Percentiles rank a stretch among this genome's conserved stretches.
phyloP scores from a whole-genome alignment of 1,140 invertebrate genomes.

The Nymphalis io region DNA sequence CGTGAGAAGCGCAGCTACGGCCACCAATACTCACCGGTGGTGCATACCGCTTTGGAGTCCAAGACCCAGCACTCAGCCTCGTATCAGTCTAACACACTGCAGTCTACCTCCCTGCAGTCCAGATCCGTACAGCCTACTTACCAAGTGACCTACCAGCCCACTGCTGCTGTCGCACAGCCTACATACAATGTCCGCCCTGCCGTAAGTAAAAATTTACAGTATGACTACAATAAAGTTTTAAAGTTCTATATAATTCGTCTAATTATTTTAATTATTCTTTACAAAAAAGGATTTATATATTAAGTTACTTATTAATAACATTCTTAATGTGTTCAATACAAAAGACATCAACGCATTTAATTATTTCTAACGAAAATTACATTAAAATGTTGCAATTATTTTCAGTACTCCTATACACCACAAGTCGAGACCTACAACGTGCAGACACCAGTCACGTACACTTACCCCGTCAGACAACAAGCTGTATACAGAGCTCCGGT shows the following conservation, averaged over 20 bases:
- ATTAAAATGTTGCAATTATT: neutral
- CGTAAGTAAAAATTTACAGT: neutral
- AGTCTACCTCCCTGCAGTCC: slow-evolving; percentile 24
- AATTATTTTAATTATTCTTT: too few species aligned
- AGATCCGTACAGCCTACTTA: slow-evolving; percentile 11
- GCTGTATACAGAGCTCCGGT: slow-evolving; percentile 21
- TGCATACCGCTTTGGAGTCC: slow-evolving; percentile 31
- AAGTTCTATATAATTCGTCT: too few species aligned
- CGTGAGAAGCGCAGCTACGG: slow-evolving; percentile 41
- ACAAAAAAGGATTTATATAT: too few species aligned
- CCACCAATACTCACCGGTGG: slow-evolving; percentile 6
- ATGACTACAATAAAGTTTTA: neutral
- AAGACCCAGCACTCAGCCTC: slow-evolving; percentile 37
- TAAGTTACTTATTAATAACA: neutral
- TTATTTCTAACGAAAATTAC: neutral
- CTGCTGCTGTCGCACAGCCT: slow-evolving; percentile 7
- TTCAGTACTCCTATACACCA: slow-evolving; percentile 12
- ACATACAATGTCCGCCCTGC: slow-evolving; percentile 16
- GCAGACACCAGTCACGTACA: slow-evolving; percentile 14
- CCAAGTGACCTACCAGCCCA: slow-evolving; percentile 2
- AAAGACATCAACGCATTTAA: slow-evolving; percentile 29
- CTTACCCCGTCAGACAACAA: slow-evolving; percentile 18
- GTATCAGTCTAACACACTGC: slow-evolving; percentile 30
- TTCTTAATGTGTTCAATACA: neutral
- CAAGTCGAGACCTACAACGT: slow-evolving; percentile 18